These are phyloP conservation scores for Ryuthela nishihirai DNA, from an alignment of 2,888 invertebrate genomes.

Conservation along the genomic window DNA sequence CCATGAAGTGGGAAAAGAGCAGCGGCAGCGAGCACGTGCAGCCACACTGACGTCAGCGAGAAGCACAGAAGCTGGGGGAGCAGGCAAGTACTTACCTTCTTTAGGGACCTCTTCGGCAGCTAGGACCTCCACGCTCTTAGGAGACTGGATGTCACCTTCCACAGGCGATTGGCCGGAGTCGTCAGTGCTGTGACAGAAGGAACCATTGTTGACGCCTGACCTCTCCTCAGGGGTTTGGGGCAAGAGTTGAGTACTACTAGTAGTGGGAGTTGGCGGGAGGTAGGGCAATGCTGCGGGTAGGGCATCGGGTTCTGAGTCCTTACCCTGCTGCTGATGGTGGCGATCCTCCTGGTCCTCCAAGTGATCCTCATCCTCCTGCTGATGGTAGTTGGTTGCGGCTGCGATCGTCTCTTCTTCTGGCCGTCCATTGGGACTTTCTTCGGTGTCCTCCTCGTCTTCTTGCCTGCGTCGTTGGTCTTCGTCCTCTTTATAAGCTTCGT, in stretches of 20 bases:
- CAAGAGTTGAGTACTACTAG: conserved; percentile 15
- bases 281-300: conserved; percentile 8
- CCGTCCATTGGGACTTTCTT: conserved; percentile 54
- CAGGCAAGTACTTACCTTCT: conserved; percentile 27
- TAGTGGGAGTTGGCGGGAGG: conserved; percentile 28
- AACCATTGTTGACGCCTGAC: conserved; percentile 22
- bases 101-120: conserved; percentile 31
- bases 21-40: too few relatives aligned
- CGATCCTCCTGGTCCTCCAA: too few relatives aligned
- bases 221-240: conserved; percentile 23
- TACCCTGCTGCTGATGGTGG: too few relatives aligned
- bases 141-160: conserved; percentile 32
- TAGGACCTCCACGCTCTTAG: conserved; percentile 34
- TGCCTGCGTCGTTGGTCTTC: background rate
- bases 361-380: too few relatives aligned
- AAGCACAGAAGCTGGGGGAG: background rate
- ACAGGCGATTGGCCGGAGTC: conserved; percentile 28
- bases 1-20: too few relatives aligned
- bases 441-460: background rate
- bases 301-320: conserved; percentile 29
- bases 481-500: background rate
- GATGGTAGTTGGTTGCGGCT: too few relatives aligned
- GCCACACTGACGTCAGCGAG: too few relatives aligned
- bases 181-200: conserved; percentile 35
- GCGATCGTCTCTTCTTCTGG: conserved; percentile 74